Conservation (phyloP, 2,888 invertebrate species). For the Leptinotarsa rubiginosa region DNA sequence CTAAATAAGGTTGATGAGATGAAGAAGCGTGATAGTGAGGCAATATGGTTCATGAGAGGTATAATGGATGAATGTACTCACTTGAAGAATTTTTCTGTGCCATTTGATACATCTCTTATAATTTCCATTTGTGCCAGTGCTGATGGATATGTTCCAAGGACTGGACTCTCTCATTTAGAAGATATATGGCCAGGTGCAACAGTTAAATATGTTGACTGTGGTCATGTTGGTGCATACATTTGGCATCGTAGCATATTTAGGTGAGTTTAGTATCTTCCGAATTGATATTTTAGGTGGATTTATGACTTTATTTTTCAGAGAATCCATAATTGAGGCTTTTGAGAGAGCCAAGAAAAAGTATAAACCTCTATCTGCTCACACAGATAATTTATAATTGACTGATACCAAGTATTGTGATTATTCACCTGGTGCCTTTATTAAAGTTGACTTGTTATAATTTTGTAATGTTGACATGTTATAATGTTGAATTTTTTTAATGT, state of each 20-base stretch:
- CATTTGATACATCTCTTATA: conserved; percentile 88
- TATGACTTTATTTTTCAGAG: conserved; percentile 67
- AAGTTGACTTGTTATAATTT: neutral
- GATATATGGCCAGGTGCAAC: conserved; percentile 95
- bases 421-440: conserved; percentile 2
- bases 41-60: conserved; percentile 93
- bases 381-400: conserved; percentile 43
- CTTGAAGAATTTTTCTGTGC: conserved; percentile 89
- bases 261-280: conserved; percentile 66
- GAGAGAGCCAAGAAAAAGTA: conserved; percentile 72
- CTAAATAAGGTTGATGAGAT: conserved; percentile 64
- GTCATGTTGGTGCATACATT: conserved; percentile 91
- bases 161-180: conserved; percentile 83
- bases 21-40: conserved; percentile 80
- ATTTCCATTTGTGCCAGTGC: conserved; percentile 91
- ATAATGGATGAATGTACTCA: conserved; percentile 99
- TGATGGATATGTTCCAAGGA: conserved; percentile 92
- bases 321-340: conserved; percentile 82
- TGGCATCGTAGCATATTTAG: conserved; percentile 89
- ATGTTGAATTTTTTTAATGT: conserved; percentile 26
- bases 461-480: neutral
- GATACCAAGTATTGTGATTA: conserved; percentile 21
- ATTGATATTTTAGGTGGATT: no score
- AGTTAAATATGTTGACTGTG: conserved; percentile 87
- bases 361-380: conserved; percentile 51